These are phyloP conservation scores for Dicentrarchus labrax DNA, from an alignment of 2,113 vertebrate genomes.

Conservation along the genomic window DNA sequence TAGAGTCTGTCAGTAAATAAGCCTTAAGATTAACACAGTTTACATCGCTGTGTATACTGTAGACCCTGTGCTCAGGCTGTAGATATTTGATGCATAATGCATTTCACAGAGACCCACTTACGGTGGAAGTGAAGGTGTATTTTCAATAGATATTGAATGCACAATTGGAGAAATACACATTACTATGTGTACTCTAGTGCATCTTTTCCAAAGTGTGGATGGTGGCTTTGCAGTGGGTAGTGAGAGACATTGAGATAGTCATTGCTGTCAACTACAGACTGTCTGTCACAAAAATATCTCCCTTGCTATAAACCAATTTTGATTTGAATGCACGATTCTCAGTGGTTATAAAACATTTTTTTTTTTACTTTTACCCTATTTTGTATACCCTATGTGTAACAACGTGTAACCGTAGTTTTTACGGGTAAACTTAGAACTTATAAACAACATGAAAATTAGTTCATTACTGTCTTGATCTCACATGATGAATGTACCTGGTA, in stretches of 20 bases:
- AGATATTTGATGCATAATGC: constrained; percentile 39
- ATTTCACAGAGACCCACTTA: constrained; percentile 39
- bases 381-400: too few relatives aligned
- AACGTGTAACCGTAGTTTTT: too few relatives aligned
- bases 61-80: constrained; percentile 16
- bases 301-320: neutral
- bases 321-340: neutral
- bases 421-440: too few relatives aligned
- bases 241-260: neutral
- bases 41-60: constrained; percentile 30
- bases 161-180: neutral
- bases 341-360: neutral
- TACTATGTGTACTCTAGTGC: neutral
- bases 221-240: neutral
- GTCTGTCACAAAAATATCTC: neutral
- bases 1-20: constrained; percentile 58
- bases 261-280: neutral
- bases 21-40: constrained; percentile 53
- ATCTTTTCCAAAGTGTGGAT: neutral
- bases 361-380: neutral
- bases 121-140: constrained; percentile 18
- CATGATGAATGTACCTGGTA: neutral
- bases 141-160: constrained; percentile 12
- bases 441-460: neutral
- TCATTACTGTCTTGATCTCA: neutral